Evolutionary conservation across 2,113 vertebrate genomes (phyloP).

Genomic region (Loxodonta africana): DNA sequence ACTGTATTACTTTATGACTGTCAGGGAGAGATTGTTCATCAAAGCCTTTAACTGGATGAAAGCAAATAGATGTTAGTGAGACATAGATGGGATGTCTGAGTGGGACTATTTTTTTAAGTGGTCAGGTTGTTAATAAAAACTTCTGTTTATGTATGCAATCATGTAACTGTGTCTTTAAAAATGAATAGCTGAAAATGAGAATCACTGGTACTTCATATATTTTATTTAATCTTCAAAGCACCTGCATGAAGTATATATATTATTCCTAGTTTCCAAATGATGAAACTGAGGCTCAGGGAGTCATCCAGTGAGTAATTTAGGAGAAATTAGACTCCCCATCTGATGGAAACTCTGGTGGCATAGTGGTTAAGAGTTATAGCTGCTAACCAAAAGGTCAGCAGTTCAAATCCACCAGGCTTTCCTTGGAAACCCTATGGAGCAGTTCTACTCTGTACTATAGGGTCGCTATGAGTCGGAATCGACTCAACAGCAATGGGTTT

Average conservation of each 20-base stretch:
- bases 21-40: background rate
- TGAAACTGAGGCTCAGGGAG: background rate
- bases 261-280: background rate
- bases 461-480: too few species aligned
- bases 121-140: background rate
- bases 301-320: background rate
- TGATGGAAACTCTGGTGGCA: too few species aligned
- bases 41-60: background rate
- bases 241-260: background rate
- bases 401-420: too few species aligned
- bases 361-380: too few species aligned
- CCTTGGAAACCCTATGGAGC: too few species aligned
- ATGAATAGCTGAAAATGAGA: background rate
- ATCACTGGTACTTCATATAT: background rate
- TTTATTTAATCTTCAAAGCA: background rate
- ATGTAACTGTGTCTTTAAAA: constrained; percentile 29
- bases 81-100: background rate
- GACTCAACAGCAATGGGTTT: too few species aligned
- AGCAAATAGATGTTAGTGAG: background rate
- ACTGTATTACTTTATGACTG: background rate
- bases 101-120: background rate
- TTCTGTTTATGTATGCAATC: constrained; percentile 15
- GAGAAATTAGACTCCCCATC: background rate
- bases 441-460: too few species aligned
- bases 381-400: too few species aligned